Conservation (phyloP, 1,140 invertebrate species). For the Charaxes varanes region DNA sequence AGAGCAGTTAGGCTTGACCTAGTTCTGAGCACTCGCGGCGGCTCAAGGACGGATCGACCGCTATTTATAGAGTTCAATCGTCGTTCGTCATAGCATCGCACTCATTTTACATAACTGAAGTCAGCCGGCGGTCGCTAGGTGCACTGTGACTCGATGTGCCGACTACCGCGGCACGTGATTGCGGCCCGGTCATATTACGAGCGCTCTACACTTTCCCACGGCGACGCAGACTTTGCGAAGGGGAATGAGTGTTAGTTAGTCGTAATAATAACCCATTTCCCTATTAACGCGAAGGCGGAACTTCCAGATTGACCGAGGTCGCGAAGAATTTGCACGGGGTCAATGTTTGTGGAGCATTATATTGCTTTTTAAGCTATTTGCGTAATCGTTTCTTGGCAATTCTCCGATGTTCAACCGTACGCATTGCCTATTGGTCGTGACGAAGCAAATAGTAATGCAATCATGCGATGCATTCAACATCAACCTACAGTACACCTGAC, state of each 20-base stretch:
- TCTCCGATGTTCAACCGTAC: constrained; percentile 1
- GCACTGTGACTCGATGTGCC: constrained; percentile 27
- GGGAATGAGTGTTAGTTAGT: constrained; percentile 35
- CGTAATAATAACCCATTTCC: constrained; percentile 52
- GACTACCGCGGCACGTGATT: constrained; percentile 46
- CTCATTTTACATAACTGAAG: constrained; percentile 66
- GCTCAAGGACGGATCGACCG: constrained; percentile 70
- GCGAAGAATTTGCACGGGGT: constrained; percentile 25
- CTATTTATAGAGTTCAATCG: constrained; percentile 68
- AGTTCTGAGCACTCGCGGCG: constrained; percentile 55
- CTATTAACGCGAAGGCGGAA: constrained; percentile 30
- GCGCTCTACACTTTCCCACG: constrained; percentile 52
- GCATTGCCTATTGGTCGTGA: constrained; percentile 11
- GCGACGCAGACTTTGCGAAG: constrained; percentile 27
- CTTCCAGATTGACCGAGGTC: constrained; percentile 34
- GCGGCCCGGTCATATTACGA: constrained; percentile 24
- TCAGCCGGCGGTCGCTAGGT: constrained; percentile 43
- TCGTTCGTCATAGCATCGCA: constrained; percentile 58
- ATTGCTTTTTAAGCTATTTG: constrained; percentile 2
- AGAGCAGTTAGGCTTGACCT: constrained; percentile 56
- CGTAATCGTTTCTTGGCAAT: constrained; percentile 3
- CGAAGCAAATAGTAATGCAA: constrained; percentile 33
- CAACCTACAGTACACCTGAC: constrained; percentile 42
- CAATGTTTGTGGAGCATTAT: constrained; percentile 27
- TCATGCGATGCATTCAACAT: constrained; percentile 41